Conservation (phyloP, 2,888 invertebrate species). For the Carterocephalus palaemon region DNA sequence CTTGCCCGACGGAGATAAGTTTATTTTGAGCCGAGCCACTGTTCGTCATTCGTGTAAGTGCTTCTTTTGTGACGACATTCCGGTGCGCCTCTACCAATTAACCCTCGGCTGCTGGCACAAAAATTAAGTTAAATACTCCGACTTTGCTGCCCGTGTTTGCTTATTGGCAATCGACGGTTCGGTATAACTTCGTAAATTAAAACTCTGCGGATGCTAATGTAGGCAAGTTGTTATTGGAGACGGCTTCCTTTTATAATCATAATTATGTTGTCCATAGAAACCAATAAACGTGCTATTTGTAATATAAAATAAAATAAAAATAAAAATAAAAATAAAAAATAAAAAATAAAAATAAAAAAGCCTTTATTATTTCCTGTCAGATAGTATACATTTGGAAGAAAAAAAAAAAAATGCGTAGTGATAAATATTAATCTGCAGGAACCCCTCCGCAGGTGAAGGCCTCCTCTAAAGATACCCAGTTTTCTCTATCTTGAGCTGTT, state of each 20-base stretch:
- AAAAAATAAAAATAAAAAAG: too few relatives aligned
- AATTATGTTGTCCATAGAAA: conserved; percentile 28
- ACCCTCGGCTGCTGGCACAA: conserved; percentile 69
- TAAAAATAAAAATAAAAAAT: too few relatives aligned
- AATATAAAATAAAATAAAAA: too few relatives aligned
- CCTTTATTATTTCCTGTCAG: too few relatives aligned
- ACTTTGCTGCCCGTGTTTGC: conserved; percentile 66
- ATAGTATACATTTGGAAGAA: too few relatives aligned
- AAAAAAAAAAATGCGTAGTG: too few relatives aligned
- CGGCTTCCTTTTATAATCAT: conserved; percentile 32
- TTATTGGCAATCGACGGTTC: conserved; percentile 67
- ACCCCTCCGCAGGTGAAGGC: too few relatives aligned
- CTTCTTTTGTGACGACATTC: conserved; percentile 77
- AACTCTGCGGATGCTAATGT: conserved; percentile 50
- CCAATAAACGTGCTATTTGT: conserved; percentile 31
- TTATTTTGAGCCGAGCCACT: conserved; percentile 75
- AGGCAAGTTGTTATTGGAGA: conserved; percentile 37
- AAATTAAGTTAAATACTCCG: conserved; percentile 78
- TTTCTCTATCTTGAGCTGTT: too few relatives aligned
- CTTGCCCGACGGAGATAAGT: conserved; percentile 75
- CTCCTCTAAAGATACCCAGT: too few relatives aligned
- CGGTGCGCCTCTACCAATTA: conserved; percentile 71
- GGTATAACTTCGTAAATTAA: conserved; percentile 65
- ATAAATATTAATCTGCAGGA: too few relatives aligned
- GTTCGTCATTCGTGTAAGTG: conserved; percentile 68